Conservation (phyloP, 2,888 invertebrate genomes). For the Leptopterna dolabrata region DNA sequence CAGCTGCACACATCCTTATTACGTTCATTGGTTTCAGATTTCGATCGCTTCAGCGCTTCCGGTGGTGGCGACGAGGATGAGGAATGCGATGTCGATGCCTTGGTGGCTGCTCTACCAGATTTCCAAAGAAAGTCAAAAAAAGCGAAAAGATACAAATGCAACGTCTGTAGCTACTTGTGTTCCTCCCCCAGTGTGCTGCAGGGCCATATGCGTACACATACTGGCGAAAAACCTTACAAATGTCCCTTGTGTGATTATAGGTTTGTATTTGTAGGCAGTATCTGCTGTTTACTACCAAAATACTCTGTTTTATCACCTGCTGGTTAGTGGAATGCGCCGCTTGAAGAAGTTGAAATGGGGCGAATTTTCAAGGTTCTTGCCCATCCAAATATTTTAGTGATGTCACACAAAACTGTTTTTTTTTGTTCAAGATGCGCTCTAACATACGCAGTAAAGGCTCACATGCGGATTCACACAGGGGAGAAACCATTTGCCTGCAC, state of each 20-base stretch:
- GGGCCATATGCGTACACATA: slow-evolving; percentile 41
- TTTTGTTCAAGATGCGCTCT: not conserved
- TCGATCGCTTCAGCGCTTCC: not conserved
- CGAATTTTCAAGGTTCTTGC: too few species aligned
- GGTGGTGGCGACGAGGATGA: not conserved
- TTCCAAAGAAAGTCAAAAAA: not conserved
- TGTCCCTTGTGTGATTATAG: slow-evolving; percentile 35
- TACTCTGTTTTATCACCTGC: too few species aligned
- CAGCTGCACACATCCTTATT: too few species aligned
- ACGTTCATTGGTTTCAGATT: not conserved
- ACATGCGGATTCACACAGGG: slow-evolving; percentile 30
- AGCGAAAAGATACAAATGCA: slow-evolving; percentile 32
- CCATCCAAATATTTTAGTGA: too few species aligned
- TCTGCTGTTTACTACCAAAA: too few species aligned
- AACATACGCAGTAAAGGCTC: not conserved
- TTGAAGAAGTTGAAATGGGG: too few species aligned
- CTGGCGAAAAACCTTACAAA: slow-evolving; percentile 46
- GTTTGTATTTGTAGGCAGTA: not conserved
- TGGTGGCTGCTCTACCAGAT: not conserved
- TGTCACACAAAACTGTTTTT: not conserved
- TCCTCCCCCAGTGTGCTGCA: slow-evolving; percentile 32
- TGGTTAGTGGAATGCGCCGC: too few species aligned
- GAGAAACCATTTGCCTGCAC: slow-evolving; percentile 21
- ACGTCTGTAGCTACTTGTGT: slow-evolving; percentile 25
- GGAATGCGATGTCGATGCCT: not conserved